Base-by-base conservation (phyloP, 2,113 vertebrate genomes). In the Cyprinodon brontotheroides region DNA sequence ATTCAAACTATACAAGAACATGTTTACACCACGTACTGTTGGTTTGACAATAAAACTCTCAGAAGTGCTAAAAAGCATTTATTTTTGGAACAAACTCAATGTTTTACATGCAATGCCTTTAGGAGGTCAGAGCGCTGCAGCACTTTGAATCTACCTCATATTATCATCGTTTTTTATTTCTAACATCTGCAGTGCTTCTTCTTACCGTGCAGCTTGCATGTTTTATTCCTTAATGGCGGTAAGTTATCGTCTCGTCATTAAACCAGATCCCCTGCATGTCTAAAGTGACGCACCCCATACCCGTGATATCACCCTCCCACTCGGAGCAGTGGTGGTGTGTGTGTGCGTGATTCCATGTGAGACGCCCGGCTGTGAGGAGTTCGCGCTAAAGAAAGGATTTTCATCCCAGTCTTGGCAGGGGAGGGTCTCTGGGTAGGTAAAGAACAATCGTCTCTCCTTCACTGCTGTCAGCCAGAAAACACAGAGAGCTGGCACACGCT, bases 371-470 rank as follows among this genome's bases (percentile, higher is more conserved):
- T 83, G 87, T 72, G 90, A 90, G 77, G 87, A 87, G 87, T 88
- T 87, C 68, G 85, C 77, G 22, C 77, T 81, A 79, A 71, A 90
- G 81, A 90, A 76, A 75, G 90, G 85, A 87, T 88, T 85, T 66
- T 89, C 90, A 90, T 92, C 90, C 86, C 90, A 82, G 81, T 83
- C 89, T 92, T 93, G 92, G 92, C 92, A 92, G 86, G 78, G 77
- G 80, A 91, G 83, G 84, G 90, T 91, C 91, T 92, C 91, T 88
- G 88, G 91, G 86, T 88, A 86, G 81, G 82, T 64, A 0, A 79
- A 87, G 87, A 92, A 92, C 91, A 92, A 92, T 92, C 65, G 85
- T 86, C 86, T 92, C 82, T 89, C 87, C 90, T 91, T 86, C 79
- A 60, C 43, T 86, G 77, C 87, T 86, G 88, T 86, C 87, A 90